Percentiles rank a stretch among this genome's conserved stretches.
phyloP scores from a whole-genome alignment of 37 sponge, comb jelly and placozoan genomes.

The Theonella swinhoei region DNA sequence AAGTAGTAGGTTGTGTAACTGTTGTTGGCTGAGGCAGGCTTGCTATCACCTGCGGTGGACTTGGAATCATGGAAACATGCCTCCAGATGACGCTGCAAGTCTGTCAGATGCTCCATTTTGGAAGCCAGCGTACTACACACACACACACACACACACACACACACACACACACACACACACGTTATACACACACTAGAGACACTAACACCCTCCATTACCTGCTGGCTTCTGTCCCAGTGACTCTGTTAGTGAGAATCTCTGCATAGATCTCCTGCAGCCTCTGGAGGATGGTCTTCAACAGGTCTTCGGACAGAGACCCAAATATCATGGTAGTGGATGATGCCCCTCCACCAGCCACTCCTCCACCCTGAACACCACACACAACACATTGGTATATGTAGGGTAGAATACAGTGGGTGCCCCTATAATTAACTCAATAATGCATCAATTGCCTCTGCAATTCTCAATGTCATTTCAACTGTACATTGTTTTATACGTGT shows the following conservation, averaged over 20 bases:
- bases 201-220: conserved; percentile 17
- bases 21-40: conserved; percentile 23
- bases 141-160: background rate
- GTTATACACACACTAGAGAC: background rate
- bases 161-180: background rate
- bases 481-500: too few species aligned
- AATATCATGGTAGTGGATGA: conserved; percentile 56
- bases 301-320: conserved; percentile 40
- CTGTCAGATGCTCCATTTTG: conserved; percentile 46
- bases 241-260: conserved; percentile 55
- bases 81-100: conserved; percentile 43
- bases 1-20: conserved; percentile 51
- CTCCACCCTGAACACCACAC: too few species aligned
- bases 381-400: too few species aligned
- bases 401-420: too few species aligned
- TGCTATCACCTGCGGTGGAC: background rate
- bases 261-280: conserved; percentile 48
- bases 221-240: conserved; percentile 29
- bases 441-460: too few species aligned
- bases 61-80: background rate
- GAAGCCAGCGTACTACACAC: conserved; percentile 27
- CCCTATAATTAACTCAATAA: too few species aligned
- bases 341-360: background rate
- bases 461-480: too few species aligned
- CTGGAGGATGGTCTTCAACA: conserved; percentile 54